Conservation (phyloP, 2,888 invertebrate species). For the Caenorhabditis wallacei region DNA sequence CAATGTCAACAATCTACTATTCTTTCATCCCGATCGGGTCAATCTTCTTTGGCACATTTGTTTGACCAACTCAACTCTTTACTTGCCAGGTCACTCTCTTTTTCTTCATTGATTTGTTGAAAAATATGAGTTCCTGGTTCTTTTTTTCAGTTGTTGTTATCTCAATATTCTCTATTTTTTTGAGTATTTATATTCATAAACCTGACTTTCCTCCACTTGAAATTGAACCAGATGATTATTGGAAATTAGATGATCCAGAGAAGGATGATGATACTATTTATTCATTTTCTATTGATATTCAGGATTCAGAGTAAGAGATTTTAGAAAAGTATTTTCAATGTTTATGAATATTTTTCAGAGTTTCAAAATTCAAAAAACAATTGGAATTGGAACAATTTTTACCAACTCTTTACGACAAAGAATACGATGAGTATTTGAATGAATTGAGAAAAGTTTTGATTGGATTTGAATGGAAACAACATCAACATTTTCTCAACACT, state of each 20-base stretch:
- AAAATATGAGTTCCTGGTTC: conserved; percentile 58
- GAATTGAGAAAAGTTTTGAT: conserved; percentile 67
- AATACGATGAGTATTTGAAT: conserved; percentile 42
- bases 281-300: conserved; percentile 44
- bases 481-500: conserved; percentile 76
- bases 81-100: conserved; percentile 32
- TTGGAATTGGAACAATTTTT: conserved; percentile 32
- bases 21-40: conserved; percentile 36
- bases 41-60: conserved; percentile 53
- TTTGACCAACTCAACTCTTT: conserved; percentile 51
- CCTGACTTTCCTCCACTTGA: conserved; percentile 52
- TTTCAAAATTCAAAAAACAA: conserved; percentile 34
- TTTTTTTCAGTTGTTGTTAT: conserved; percentile 46
- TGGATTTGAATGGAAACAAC: conserved; percentile 75
- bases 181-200: conserved; percentile 46
- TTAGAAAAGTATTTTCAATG: background rate
- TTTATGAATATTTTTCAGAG: conserved; percentile 26
- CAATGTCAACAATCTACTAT: conserved; percentile 29
- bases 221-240: conserved; percentile 61
- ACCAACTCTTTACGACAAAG: conserved; percentile 22
- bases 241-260: conserved; percentile 46
- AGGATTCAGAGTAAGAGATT: conserved; percentile 18
- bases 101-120: conserved; percentile 24
- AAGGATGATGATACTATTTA: conserved; percentile 64
- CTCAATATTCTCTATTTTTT: conserved; percentile 44